phyloP scores from a whole-genome alignment of 2,888 invertebrate genomes.

The Palloptera scutellata region DNA sequence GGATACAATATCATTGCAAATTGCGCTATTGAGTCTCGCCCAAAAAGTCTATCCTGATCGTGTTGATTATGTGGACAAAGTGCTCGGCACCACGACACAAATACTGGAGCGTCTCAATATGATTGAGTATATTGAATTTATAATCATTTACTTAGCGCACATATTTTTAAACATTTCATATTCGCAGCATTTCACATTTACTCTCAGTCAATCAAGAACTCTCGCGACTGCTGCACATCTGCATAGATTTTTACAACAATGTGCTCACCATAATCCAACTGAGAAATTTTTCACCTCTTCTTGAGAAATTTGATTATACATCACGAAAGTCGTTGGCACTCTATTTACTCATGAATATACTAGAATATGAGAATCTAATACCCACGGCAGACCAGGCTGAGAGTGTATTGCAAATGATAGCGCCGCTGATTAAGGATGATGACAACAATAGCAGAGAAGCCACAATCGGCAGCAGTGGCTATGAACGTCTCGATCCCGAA shows the following conservation, averaged over 20 bases:
- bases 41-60: constrained; percentile 96
- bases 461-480: constrained; percentile 64
- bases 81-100: constrained; percentile 87
- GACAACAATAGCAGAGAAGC: constrained; percentile 65
- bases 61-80: constrained; percentile 94
- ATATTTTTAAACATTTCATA: neutral
- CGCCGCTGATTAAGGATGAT: constrained; percentile 87
- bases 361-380: constrained; percentile 89
- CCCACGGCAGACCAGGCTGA: constrained; percentile 90
- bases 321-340: constrained; percentile 87
- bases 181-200: constrained; percentile 59
- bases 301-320: constrained; percentile 87
- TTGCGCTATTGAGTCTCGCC: constrained; percentile 92
- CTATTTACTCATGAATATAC: constrained; percentile 87
- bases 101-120: constrained; percentile 90
- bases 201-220: constrained; percentile 88
- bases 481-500: constrained; percentile 81
- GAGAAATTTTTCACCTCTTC: constrained; percentile 84
- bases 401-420: constrained; percentile 78
- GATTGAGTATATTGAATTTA: constrained; percentile 69
- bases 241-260: constrained; percentile 94
- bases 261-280: constrained; percentile 86
- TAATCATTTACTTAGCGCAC: neutral
- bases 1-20: constrained; percentile 94
- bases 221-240: constrained; percentile 90